Evolutionary conservation across 2,797 vertebrate genomes (phyloP), one percentile per base, ranked within the genome.

Genomic region (Gastrophryne carolinensis): DNA sequence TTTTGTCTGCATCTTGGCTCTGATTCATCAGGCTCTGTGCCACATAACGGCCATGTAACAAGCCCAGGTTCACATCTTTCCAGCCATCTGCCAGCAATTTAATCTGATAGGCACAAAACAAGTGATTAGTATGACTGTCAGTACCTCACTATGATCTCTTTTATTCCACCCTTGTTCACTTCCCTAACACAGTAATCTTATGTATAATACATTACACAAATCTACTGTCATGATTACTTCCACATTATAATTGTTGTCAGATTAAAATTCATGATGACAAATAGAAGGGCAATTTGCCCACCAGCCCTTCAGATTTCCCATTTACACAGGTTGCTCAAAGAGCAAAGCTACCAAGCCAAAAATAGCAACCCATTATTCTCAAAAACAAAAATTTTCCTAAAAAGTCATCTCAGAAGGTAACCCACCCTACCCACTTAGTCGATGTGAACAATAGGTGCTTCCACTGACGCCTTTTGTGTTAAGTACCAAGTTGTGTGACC

Each of bases 51-150:
- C 94, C 95, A 9, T 93, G 90, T 11, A 91, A 90, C 70, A 87
- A 90, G 79, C 95, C 95, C 73, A 96, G 88, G 73, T 87, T 94
- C 82, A 88, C 85, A 19, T 89, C 82, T 90, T 80, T 92, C 93
- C 84, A 97, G 81, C 83, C 88, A 67, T 92, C 93, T 65, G 91
- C 83, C 81, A 97, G 86, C 75, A 93, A 93, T 73, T 84, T 84
- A 68, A 97, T 93, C 75, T 78, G 68, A 50, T 35, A 15, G 52
- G 54, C 52, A 78, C 75, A 78, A 78, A 70, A 58, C 61, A 72
- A 66, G 61, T 65, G 68, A 72, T 78, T 78, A 78, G 60, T 50
- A 60, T 27, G 39, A 64, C 75, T 72, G 75, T 78, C 75, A 78
- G 17, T 72, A 66, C 67, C 66, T 56, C 68, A 29, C 13, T 65